Evolutionary conservation across 1,140 invertebrate species (phyloP).

Genomic region (Lamellibrachia luymesi): DNA sequence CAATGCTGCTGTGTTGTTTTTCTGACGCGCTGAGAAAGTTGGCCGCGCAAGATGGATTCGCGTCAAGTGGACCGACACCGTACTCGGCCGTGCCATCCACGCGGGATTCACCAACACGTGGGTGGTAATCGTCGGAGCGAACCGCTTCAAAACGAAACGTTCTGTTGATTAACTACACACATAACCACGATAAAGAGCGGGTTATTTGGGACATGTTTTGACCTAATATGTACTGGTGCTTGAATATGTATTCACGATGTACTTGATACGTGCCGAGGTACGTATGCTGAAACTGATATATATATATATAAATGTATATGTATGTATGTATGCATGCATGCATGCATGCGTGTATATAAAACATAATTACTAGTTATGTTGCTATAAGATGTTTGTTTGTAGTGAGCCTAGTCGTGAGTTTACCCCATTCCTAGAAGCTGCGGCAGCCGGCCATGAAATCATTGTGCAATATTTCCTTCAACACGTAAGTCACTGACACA

Average conservation of each 20-base stretch:
- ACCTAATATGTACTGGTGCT: too few relatives aligned
- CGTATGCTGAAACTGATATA: too few relatives aligned
- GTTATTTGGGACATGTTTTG: neutral
- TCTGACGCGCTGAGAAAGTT: neutral
- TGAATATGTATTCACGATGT: too few relatives aligned
- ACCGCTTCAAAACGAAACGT: neutral
- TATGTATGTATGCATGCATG: too few relatives aligned
- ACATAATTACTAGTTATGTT: neutral
- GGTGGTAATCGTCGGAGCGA: neutral
- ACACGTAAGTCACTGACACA: slow-evolving; percentile 45
- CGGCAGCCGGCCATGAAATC: slow-evolving; percentile 58
- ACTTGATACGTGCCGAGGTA: too few relatives aligned
- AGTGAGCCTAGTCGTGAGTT: slow-evolving; percentile 50
- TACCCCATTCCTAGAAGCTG: slow-evolving; percentile 59
- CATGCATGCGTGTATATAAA: too few relatives aligned
- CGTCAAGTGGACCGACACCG: neutral
- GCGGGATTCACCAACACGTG: neutral
- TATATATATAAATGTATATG: too few relatives aligned
- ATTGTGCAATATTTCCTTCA: slow-evolving; percentile 57
- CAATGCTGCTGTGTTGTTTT: neutral
- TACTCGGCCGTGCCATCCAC: neutral
- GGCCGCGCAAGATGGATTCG: neutral
- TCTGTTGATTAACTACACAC: neutral
- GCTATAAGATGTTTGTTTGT: slow-evolving; percentile 25
- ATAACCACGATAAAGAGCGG: neutral